Percentiles rank a stretch among this genome's conserved stretches.
phyloP scores from a whole-genome alignment of 2,797 vertebrate genomes.

The Strix occidentalis region DNA sequence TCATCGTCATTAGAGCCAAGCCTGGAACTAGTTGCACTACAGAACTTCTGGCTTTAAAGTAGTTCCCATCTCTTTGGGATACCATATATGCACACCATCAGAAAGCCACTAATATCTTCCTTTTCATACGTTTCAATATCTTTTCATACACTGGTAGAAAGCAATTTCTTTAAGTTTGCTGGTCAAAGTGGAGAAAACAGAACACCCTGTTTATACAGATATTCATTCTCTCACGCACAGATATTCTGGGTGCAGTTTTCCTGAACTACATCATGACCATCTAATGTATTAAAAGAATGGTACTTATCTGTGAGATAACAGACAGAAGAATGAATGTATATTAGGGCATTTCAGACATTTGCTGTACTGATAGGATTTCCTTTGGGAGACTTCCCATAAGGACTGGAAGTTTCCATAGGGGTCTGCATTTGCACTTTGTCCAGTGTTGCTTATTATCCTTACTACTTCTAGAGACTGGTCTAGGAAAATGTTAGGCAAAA shows the following conservation, averaged over 20 bases:
- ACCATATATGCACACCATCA: not conserved
- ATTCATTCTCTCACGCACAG: not conserved
- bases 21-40: not conserved
- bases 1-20: not conserved
- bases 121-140: not conserved
- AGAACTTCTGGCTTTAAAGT: not conserved
- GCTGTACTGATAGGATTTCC: not conserved
- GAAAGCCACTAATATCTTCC: not conserved
- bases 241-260: not conserved
- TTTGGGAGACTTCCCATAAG: not conserved
- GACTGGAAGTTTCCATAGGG: not conserved
- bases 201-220: not conserved
- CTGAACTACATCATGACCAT: not conserved
- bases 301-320: not conserved
- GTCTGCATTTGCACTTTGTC: slow-evolving; percentile 24
- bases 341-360: not conserved
- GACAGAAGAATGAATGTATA: not conserved
- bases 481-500: slow-evolving; percentile 25
- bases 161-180: not conserved
- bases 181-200: not conserved
- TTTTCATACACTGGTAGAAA: not conserved
- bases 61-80: not conserved
- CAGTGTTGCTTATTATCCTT: not conserved
- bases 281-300: not conserved
- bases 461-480: not conserved